Evolutionary conservation across 2,797 vertebrate species (phyloP).

Genomic region (Luscinia luscinia): DNA sequence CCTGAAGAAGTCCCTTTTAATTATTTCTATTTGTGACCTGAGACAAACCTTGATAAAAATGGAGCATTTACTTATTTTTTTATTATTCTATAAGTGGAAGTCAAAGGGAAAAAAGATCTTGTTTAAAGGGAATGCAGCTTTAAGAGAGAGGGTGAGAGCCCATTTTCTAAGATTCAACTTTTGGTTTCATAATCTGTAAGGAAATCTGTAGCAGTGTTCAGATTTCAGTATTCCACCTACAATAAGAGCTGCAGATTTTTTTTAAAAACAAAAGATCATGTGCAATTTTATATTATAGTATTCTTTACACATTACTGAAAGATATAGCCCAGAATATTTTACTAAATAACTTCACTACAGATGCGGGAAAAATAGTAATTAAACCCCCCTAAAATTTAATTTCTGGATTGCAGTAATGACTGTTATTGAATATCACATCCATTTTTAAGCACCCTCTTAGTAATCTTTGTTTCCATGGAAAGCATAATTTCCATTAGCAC

Average conservation of each 20-base stretch:
- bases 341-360: constrained; percentile 22
- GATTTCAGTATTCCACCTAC: constrained; percentile 14
- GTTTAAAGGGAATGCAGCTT: constrained; percentile 24
- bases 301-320: not conserved
- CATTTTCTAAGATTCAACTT: constrained; percentile 40
- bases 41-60: not conserved
- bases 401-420: constrained; percentile 11
- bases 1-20: constrained; percentile 60
- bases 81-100: not conserved
- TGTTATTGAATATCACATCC: constrained; percentile 2
- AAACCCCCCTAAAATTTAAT: not conserved
- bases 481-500: constrained; percentile 28
- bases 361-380: not conserved
- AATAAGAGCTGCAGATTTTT: not conserved
- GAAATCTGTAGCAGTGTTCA: constrained; percentile 32
- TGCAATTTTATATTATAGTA: not conserved
- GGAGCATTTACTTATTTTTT: constrained; percentile 7
- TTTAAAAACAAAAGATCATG: constrained; percentile 11
- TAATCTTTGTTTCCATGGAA: constrained; percentile 64
- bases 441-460: constrained; percentile 32
- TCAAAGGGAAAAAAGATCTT: not conserved
- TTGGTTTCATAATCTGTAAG: constrained; percentile 21
- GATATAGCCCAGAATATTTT: not conserved
- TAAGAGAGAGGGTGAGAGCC: constrained; percentile 6
- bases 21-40: constrained; percentile 53